These are phyloP conservation scores for Dicaeum eximium DNA, from an alignment of 2,113 vertebrate genomes.

Conservation along the genomic window DNA sequence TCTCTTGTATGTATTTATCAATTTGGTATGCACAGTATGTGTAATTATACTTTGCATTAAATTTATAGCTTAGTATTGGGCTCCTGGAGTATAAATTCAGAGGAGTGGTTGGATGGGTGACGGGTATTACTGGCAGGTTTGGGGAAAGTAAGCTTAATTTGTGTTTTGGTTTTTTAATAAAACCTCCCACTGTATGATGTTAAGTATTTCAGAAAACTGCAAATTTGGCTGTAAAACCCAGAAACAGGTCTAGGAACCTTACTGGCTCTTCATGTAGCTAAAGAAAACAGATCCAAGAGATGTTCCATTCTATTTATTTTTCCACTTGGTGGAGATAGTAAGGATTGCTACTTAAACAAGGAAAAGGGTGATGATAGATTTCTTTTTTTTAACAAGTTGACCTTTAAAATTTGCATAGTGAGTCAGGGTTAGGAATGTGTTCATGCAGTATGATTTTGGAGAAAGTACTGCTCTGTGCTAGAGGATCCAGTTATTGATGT, in stretches of 20 bases:
- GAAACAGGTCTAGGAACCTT: background rate
- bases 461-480: background rate
- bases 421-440: background rate
- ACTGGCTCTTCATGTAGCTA: background rate
- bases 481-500: background rate
- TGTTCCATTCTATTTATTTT: background rate
- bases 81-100: background rate
- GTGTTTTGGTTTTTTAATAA: background rate
- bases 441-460: background rate
- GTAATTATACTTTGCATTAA: background rate
- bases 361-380: background rate
- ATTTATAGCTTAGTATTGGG: background rate
- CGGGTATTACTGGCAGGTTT: background rate
- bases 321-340: background rate
- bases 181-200: background rate
- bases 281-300: background rate
- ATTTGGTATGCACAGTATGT: background rate
- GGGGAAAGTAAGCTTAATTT: background rate
- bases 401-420: background rate
- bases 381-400: background rate
- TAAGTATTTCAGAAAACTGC: background rate
- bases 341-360: background rate
- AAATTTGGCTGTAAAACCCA: background rate
- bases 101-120: background rate
- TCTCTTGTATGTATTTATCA: background rate